Base-by-base conservation (phyloP, 1,140 invertebrate genomes). In the Penaeus japonicus region DNA sequence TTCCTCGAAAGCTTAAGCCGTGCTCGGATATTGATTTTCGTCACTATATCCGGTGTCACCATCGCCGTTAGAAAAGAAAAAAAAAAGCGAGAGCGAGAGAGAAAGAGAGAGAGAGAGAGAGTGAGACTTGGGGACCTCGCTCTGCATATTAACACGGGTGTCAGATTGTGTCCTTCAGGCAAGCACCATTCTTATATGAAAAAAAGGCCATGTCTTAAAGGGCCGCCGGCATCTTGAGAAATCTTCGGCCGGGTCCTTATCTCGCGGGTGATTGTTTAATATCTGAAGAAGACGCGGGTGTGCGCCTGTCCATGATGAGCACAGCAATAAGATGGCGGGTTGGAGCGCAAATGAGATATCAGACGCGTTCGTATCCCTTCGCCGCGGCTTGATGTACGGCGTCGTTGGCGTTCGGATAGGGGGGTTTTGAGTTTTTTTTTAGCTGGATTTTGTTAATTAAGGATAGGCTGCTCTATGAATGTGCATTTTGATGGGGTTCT, bases 301-400 rank as follows among this genome's bases (percentile, higher is more conserved):
- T 78, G 86, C 86, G 86, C 86, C 79, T 83, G 80, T 88, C 86
- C 79, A 75, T 88, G 86, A 88, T 88, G 86, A 88, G 86, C 79
- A 35, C 62, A 77, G 86, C 86, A 88, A 88, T 88, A 88, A 88
- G 86, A 88, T 88, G 86, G 86, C 86, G 86, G 86, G 86, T 82
- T 88, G 80, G 79, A 65, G 86, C 86, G 86, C 86, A 88, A 88
- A 88, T 88, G 86, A 88, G 86, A 88, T 88, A 88, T 88, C 86
- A 88, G 86, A 77, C 80, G 79, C 55, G 86, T 88, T 82, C 86
- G 79, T 59, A 75, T 77, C 79, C 79, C 55, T 57, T 12, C 53
- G 27, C 30, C 20, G 54, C 3, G 86, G 54, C 70, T 83, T 39
- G 39, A 10, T 39, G 39, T 4, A 10, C n/a, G 39, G 39, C 4